Conservation (phyloP, 2,888 invertebrate species). For the Drosophila glabriapex region DNA sequence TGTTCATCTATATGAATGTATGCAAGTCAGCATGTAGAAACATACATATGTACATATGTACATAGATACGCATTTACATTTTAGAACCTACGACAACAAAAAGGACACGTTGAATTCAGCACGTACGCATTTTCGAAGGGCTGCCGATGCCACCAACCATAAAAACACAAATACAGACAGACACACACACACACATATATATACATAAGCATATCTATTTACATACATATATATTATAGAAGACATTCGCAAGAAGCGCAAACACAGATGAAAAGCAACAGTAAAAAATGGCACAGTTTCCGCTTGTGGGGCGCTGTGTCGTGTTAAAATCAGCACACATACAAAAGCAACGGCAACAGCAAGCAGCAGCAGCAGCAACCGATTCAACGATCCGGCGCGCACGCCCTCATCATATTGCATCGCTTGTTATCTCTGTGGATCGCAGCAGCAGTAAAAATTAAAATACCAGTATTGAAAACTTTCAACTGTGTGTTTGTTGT, state of each 20-base stretch:
- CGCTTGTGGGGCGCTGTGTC: neutral
- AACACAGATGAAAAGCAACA: slow-evolving; percentile 13
- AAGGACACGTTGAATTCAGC: slow-evolving; percentile 39
- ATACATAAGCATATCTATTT: slow-evolving; percentile 7
- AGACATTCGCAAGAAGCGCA: slow-evolving; percentile 5
- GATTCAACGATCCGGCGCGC: slow-evolving; percentile 12
- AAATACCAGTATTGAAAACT: slow-evolving; percentile 28
- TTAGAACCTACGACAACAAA: slow-evolving; percentile 59
- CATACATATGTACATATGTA: neutral
- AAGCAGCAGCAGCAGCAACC: slow-evolving; percentile 13
- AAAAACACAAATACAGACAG: slow-evolving; percentile 6
- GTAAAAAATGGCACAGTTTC: slow-evolving; percentile 13
- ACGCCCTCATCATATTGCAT: slow-evolving; percentile 27
- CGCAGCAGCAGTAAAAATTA: slow-evolving; percentile 34
- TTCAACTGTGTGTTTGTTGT: slow-evolving; percentile 15
- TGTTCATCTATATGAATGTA: neutral
- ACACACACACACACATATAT: slow-evolving; percentile 1
- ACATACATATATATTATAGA: neutral
- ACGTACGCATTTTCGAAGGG: slow-evolving; percentile 56
- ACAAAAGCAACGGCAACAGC: slow-evolving; percentile 37
- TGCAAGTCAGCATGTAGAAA: neutral
- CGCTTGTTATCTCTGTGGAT: slow-evolving; percentile 11
- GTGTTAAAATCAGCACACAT: slow-evolving; percentile 64
- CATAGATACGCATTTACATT: neutral
- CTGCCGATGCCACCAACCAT: slow-evolving; percentile 30